Conservation (phyloP, 1,140 invertebrate genomes). For the Euura saliciscinereae region DNA sequence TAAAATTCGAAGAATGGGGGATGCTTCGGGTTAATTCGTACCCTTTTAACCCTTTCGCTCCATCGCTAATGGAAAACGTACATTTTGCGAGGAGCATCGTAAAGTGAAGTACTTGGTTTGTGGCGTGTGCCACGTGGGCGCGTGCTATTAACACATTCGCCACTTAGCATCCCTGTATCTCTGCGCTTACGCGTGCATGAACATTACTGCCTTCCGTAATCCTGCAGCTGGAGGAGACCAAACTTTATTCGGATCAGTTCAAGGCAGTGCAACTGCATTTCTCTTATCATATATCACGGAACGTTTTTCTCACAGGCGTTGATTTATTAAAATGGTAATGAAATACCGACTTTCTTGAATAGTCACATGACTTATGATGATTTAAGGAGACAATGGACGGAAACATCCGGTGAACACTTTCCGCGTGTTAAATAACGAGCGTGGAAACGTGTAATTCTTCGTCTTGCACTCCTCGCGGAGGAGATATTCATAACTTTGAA, state of each 20-base stretch:
- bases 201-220: background rate
- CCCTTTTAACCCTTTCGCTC: background rate
- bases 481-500: background rate
- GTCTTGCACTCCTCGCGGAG: background rate
- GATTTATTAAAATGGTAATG: background rate
- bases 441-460: background rate
- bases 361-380: background rate
- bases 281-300: background rate
- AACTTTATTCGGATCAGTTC: background rate
- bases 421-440: background rate
- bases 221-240: background rate
- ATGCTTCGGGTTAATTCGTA: too few species aligned
- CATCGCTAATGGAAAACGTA: background rate
- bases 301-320: background rate
- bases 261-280: background rate
- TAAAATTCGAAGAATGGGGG: too few species aligned
- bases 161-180: slow-evolving; percentile 17
- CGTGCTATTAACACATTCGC: slow-evolving; percentile 30
- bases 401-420: background rate
- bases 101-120: slow-evolving; percentile 1
- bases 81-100: background rate
- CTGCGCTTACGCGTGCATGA: background rate
- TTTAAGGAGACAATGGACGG: slow-evolving; percentile 2
- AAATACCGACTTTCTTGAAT: background rate
- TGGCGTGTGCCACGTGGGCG: slow-evolving; percentile 30